Base-by-base conservation (phyloP, 2,888 invertebrate genomes). In the Rotaria magnacalcarata region DNA sequence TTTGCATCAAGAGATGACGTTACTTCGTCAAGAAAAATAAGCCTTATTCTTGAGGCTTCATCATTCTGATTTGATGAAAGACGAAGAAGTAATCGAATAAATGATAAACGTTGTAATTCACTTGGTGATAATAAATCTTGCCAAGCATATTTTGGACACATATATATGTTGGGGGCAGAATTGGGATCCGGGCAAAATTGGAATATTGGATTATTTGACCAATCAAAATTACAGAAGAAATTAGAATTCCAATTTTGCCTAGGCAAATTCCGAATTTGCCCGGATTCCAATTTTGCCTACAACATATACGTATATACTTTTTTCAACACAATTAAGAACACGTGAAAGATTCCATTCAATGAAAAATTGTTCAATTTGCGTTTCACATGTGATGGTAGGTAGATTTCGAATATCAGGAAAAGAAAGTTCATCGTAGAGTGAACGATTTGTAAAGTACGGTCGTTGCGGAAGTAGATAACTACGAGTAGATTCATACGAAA, bases 51-150 rank as follows among this genome's bases (percentile, higher is more conserved):
- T 84, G 21, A 43, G 86, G 88, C 87, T 88, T 91, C 91, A n/a
- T n/a, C n/a, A n/a, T n/a, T n/a, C n/a, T n/a, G n/a, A 52, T 52
- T 52, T 52, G 52, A 27, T 4, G 67, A 67, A 67, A 67, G 67
- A 67, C 34, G 34, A 75, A 75, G 75, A 2, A 97, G 96, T 88
- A 97, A 93, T 87, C 98, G 92, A 0, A 96, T 96, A 92, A 98
- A 94, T 5, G 96, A 96, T 93, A 98, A 94, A 88, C 97, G 92
- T 91, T 98, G 97, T 91, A 96, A 96, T 92, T 98, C 98, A 0
- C 97, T 97, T 0, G 97, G 97, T 0, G 96, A 96, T 60, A 98
- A 92, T 87, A 96, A 95, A 90, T 97, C 96, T 88, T 91, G 91
- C 91, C 92, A 75, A 24, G 75, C 24, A 43, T 43, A 43, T 75